phyloP scores from a whole-genome alignment of 2,888 invertebrate genomes.

The Andrena dorsata region DNA sequence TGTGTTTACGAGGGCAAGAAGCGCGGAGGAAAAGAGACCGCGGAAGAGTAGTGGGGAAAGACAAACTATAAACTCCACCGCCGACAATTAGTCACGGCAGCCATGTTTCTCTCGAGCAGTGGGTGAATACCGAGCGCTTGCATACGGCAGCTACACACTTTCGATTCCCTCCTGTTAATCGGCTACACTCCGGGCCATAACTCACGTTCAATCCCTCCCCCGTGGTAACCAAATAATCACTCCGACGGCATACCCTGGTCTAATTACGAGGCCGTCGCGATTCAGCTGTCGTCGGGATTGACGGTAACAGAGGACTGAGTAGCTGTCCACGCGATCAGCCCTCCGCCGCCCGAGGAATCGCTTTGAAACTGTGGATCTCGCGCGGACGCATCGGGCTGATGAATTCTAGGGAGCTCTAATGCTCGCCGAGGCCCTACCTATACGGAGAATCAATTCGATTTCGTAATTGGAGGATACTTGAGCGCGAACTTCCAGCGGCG shows the following conservation, averaged over 20 bases:
- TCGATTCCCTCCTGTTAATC: no score
- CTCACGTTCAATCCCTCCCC: neutral
- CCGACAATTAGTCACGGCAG: neutral
- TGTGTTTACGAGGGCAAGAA: neutral
- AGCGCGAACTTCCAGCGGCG: no score
- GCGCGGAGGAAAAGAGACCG: neutral
- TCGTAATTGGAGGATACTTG: no score
- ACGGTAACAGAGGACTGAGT: neutral
- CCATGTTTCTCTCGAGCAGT: neutral
- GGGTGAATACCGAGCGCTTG: no score
- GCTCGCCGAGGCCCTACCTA: neutral
- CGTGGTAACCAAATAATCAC: neutral
- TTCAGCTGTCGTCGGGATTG: conserved; percentile 17
- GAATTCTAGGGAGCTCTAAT: neutral
- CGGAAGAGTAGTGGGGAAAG: neutral
- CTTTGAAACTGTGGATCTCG: neutral
- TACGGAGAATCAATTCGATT: no score
- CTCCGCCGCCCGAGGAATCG: no score
- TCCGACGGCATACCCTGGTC: no score
- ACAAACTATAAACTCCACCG: neutral
- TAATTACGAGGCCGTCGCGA: conserved; percentile 18
- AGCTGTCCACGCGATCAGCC: neutral
- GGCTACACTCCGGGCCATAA: no score
- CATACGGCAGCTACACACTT: no score
- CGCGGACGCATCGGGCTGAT: neutral